Base-by-base conservation (phyloP, 2,797 vertebrate species). In the Myotis pilosus region DNA sequence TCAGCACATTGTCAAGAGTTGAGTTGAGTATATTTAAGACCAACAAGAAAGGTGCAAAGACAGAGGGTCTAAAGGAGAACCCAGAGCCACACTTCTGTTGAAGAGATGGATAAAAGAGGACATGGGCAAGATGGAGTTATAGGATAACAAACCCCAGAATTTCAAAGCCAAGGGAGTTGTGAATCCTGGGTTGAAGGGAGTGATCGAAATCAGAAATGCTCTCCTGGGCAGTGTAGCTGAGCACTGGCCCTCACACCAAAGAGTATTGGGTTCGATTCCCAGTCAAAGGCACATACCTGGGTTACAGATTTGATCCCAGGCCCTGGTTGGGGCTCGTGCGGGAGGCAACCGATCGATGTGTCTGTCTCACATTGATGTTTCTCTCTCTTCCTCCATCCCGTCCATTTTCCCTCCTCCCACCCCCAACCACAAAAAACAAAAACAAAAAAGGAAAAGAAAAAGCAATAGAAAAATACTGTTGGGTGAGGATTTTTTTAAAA, bases 51-150 rank as follows among this genome's bases (percentile, higher is more conserved):
- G 8, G 28, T 6, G 1, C 22, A 11, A 28, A 13, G 78, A 19
- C 13, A 6, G 8, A 2, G n/a, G 6, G 0, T 71, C 13, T 23
- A 15, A 75, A n/a, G 53, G 55, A 57, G n/a, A 44, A 19, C 6
- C 5, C 53, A 11, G 30, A 16, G 47, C 8, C 7, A 10, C 25
- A 33, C 36, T 49, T 33, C 0, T 41, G 23, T 9, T 12, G 55
- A 85, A 62, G 12, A 36, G 75, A 22, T 1, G 4, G n/a, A 22
- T 16, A 1, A 4, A 64, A 53, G 25, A 11, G 5, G 3, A 0
- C 8, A 5, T 4, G 16, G 28, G 7, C 12, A n/a, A 53, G 33
- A 19, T 0, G 6, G 16, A 71, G n/a, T 36, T n/a, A 19, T 0
- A 33, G 20, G 51, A 1, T 33, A 15, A n/a, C n/a, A 23, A 17